Evolutionary conservation across 2,113 vertebrate genomes (phyloP), one percentile per base, ranked within the genome.

Genomic region (Stigmatopora nigra): DNA sequence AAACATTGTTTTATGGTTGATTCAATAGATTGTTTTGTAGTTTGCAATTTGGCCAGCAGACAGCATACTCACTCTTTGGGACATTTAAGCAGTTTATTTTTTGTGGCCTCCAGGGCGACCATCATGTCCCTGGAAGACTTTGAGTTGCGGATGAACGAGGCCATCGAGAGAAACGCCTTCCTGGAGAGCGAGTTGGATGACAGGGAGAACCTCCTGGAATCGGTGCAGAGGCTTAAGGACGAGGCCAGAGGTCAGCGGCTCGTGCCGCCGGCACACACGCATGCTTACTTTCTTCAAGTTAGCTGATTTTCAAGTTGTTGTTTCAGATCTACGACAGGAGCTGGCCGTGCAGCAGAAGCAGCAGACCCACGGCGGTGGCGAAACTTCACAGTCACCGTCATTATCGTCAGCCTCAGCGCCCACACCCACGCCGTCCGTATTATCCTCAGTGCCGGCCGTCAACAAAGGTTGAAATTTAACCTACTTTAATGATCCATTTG

Each of bases 61-160:
- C 1, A 41, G 38, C 38, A 41, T 41, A 7, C 38, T 7, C 38
- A 7, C 38, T 41, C 38, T 41, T 41, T 41, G 38, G 38, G 38
- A 41, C 38, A 41, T 41, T 2, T 41, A 41, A 10, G 38, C 7
- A 41, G 38, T 10, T 41, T 7, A 1, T 41, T 41, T 41, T 41
- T 7, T 41, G 38, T 7, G 5, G 38, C n/a, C n/a, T 84, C 45
- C 86, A 99, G 97, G 86, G 94, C 97, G 45, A 99, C 96, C 52
- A 98, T 99, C 79, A 95, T 98, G 82, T 99, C 97, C 15, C 88
- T 99, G 72, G 97, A 99, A 87, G 97, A 99, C 88, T 99, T 99
- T 84, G 97, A 99, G 84, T 92, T 94, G 77, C 92, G 96, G 74
- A 88, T 98, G 75, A 99, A 99, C 89, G 95, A 98, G 86, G 96